Evolutionary conservation across 1,140 invertebrate species (phyloP).

Genomic region (Drosophila subobscura): DNA sequence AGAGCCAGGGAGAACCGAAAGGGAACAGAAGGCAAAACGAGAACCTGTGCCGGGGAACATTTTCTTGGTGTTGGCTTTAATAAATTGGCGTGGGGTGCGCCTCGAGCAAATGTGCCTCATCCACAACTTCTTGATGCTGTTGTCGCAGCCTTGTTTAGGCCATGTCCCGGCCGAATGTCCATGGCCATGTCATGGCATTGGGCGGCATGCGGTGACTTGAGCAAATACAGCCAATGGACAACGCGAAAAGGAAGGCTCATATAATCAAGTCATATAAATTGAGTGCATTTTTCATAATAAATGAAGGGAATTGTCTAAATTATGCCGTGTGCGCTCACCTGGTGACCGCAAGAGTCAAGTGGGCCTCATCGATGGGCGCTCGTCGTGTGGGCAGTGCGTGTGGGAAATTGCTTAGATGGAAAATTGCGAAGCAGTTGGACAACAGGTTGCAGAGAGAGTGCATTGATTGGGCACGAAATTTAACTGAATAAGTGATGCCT

Average conservation of each 20-base stretch:
- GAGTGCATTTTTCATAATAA: constrained; percentile 81
- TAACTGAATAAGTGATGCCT: no score
- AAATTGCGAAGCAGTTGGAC: background rate
- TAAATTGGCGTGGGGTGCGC: constrained; percentile 79
- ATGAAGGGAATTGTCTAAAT: constrained; percentile 79
- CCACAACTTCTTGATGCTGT: constrained; percentile 42
- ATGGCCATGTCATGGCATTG: constrained; percentile 61
- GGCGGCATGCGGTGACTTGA: constrained; percentile 53
- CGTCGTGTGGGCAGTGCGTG: constrained; percentile 34
- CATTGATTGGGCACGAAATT: background rate
- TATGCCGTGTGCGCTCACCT: constrained; percentile 56
- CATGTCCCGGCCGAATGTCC: constrained; percentile 36
- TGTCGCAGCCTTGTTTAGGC: constrained; percentile 54
- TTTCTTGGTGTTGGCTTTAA: constrained; percentile 77
- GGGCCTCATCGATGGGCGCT: constrained; percentile 9
- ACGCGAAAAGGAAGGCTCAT: constrained; percentile 55
- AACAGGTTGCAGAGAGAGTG: background rate
- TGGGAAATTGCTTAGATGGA: constrained; percentile 19
- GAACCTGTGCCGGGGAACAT: constrained; percentile 35
- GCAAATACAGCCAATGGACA: constrained; percentile 64
- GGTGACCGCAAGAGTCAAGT: constrained; percentile 23
- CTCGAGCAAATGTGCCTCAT: constrained; percentile 46
- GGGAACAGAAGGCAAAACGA: background rate
- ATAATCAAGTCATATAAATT: constrained; percentile 83
- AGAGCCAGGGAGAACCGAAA: background rate